These are phyloP conservation scores for Danaus chrysippus DNA, from an alignment of 2,888 invertebrate genomes.

Conservation along the genomic window DNA sequence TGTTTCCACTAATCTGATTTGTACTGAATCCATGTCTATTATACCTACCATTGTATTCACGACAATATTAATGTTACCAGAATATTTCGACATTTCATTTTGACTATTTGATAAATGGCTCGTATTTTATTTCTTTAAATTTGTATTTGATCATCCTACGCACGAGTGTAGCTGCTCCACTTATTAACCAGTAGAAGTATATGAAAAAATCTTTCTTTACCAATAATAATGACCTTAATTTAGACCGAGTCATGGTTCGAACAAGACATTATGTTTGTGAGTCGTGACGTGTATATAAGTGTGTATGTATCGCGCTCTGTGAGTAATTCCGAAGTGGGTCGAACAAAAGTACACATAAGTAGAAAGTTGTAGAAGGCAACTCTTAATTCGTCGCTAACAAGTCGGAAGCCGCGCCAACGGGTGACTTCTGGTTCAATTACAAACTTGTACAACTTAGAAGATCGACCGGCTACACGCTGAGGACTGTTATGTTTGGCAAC, in stretches of 20 bases:
- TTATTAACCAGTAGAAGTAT: no score
- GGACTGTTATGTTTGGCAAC: not conserved
- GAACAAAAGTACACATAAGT: slow-evolving; percentile 9
- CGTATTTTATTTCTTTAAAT: no score
- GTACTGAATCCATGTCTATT: not conserved
- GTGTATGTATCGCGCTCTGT: not conserved
- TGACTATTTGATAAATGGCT: not conserved
- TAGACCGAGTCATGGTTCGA: no score
- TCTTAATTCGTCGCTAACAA: slow-evolving; percentile 22
- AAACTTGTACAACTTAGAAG: slow-evolving; percentile 14
- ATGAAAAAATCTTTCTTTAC: no score
- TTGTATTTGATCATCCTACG: no score
- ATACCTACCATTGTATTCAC: slow-evolving; percentile 1
- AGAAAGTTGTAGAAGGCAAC: slow-evolving; percentile 12
- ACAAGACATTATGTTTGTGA: no score
- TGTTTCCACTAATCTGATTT: slow-evolving; percentile 7
- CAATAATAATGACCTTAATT: no score
- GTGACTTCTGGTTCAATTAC: slow-evolving; percentile 10
- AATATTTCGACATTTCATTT: not conserved
- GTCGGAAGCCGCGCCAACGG: slow-evolving; percentile 12
- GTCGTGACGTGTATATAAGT: no score
- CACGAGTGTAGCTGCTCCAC: no score
- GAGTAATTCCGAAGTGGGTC: not conserved
- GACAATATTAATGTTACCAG: not conserved
- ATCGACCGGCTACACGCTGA: not conserved